Percentiles rank a stretch among this genome's conserved stretches.
phyloP scores from a whole-genome alignment of 2,888 invertebrate genomes.

The Kuschelorhynchus macadamiae region DNA sequence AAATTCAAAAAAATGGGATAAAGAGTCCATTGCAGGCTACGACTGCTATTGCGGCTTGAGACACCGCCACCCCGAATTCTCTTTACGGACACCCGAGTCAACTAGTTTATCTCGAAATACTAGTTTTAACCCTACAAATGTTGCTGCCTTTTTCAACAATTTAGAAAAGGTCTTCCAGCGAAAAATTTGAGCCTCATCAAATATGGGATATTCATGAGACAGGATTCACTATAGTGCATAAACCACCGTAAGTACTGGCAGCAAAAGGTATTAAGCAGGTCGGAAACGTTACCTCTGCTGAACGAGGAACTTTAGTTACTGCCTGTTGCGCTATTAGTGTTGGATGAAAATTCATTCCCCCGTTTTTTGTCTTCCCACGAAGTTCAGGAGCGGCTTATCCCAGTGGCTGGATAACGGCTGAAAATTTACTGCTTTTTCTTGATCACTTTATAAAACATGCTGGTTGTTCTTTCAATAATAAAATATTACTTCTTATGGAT shows the following conservation, averaged over 20 bases:
- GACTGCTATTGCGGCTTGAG: no score
- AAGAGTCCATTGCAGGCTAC: no score
- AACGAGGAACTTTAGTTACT: slow-evolving; percentile 64
- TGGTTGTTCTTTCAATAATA: no score
- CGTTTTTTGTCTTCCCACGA: slow-evolving; percentile 56
- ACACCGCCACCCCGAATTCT: background rate
- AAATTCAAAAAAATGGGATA: slow-evolving; percentile 12
- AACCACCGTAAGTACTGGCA: slow-evolving; percentile 61
- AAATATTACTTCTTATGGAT: no score
- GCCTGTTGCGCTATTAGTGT: slow-evolving; percentile 61
- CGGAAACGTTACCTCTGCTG: slow-evolving; percentile 62
- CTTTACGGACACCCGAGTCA: slow-evolving; percentile 53
- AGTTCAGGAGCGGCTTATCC: slow-evolving; percentile 50
- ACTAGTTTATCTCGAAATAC: slow-evolving; percentile 57
- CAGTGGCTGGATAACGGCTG: slow-evolving; percentile 61
- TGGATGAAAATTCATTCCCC: slow-evolving; percentile 62
- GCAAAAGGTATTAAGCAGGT: slow-evolving; percentile 63
- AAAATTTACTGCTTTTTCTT: no score
- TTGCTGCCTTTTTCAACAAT: slow-evolving; percentile 54
- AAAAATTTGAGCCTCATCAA: slow-evolving; percentile 36
- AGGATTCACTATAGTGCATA: slow-evolving; percentile 62
- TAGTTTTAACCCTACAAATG: slow-evolving; percentile 56
- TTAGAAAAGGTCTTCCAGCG: slow-evolving; percentile 40
- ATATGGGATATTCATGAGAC: slow-evolving; percentile 64
- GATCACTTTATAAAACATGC: no score